Conservation (phyloP, 2,113 vertebrate species). For the Prochilodus magdalenae region DNA sequence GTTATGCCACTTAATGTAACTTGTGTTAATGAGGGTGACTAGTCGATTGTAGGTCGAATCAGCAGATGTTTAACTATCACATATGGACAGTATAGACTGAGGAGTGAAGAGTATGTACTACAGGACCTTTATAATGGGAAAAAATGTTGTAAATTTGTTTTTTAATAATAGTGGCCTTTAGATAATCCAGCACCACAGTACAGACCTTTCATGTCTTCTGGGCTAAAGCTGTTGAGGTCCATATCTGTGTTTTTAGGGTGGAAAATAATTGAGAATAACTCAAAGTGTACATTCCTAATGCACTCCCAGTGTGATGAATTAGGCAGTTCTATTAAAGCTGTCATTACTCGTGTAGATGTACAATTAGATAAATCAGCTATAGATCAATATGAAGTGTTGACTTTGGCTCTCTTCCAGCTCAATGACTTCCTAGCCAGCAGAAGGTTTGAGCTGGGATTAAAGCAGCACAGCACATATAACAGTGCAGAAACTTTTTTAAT, state of each 20-base stretch:
- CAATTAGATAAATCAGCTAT: background rate
- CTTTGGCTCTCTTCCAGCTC: slow-evolving; percentile 1
- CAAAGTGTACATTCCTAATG: background rate
- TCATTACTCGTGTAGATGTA: background rate
- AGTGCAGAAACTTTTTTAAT: background rate
- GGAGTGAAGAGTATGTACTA: too few species aligned
- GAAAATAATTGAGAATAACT: too few species aligned
- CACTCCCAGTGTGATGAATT: background rate
- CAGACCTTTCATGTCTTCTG: background rate
- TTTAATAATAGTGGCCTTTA: too few species aligned
- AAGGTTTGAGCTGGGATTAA: background rate
- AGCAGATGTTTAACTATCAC: too few species aligned
- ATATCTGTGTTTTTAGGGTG: too few species aligned
- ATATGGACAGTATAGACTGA: too few species aligned
- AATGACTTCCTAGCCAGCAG: background rate
- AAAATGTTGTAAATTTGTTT: background rate
- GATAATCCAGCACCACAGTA: too few species aligned
- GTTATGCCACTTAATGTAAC: too few species aligned
- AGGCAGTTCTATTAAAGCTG: background rate
- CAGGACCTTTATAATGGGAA: too few species aligned
- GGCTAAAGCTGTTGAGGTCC: too few species aligned
- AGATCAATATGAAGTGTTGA: background rate
- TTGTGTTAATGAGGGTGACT: too few species aligned
- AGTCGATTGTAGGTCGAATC: too few species aligned
- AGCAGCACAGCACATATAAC: background rate